Base-by-base conservation (phyloP, 2,888 invertebrate genomes). In the Poecilobothrus nobilitatus region DNA sequence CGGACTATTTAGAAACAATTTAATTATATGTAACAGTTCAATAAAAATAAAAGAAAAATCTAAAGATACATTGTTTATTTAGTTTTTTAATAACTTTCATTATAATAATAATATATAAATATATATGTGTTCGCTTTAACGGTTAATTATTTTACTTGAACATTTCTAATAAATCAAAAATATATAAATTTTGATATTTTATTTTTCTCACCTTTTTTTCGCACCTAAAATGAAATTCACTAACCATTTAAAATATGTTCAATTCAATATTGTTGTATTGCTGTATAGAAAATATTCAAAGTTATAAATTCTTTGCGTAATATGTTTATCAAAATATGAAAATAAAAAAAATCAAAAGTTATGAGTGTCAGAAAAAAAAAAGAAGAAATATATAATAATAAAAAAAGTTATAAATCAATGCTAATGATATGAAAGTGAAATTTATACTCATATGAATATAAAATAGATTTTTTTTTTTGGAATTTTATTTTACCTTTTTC, bases 331-430 rank as follows among this genome's bases (percentile, higher is more conserved):
- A 12, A 53, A 53, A 53, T 41, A 12, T 15, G 6, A 4, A 53
- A 53, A 53, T 1, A 53, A 53, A 53, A 53, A 18, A 6, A 53
- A 53, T 18, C 5, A 53, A 53, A 53, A 53, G 18, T 6, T 6
- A 53, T 12, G n/a, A 53, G 18, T 15, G 53, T 12, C 5, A 53
- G n/a, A 53, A 53, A 53, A 2, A 9, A 53, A 12, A 53, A 53
- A 37, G 34, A 37, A 37, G 7, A 12, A 27, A 8, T 41, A 41
- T 12, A 41, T 53, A 15, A 53, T 12, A 53, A 53, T 53, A 53
- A 53, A 53, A n/a, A 53, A 53, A 53, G 53, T 53, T 53, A 53
- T 53, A 53, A 53, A 53, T 53, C 53, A 53, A 53, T 53, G 53
- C 53, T 53, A 53, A 53, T 53, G 53, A 53, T 53, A 53, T 53